Conservation (phyloP, 2,113 vertebrate species). For the Lathamus discolor region DNA sequence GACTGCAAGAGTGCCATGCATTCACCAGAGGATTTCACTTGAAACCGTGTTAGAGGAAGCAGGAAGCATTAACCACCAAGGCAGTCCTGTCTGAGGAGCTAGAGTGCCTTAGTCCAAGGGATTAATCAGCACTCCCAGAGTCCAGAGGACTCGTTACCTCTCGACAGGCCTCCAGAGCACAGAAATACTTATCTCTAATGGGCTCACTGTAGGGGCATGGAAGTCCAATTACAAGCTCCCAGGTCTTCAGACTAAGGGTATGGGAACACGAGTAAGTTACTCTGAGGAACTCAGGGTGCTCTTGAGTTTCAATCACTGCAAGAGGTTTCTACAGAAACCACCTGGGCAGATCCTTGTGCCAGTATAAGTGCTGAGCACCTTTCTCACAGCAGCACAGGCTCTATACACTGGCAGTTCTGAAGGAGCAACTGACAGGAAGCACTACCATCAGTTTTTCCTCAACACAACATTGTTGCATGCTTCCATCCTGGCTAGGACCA, state of each 20-base stretch:
- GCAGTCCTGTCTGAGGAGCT: neutral
- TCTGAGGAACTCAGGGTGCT: neutral
- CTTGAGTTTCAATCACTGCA: neutral
- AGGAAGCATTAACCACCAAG: neutral
- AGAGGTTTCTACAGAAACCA: neutral
- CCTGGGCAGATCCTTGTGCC: accelerated
- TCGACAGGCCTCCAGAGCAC: neutral
- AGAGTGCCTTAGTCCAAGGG: neutral
- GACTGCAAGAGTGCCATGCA: neutral
- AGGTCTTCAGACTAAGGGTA: neutral
- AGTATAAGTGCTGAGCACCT: no score
- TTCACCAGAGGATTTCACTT: neutral
- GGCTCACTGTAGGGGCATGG: neutral
- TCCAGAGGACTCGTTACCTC: neutral
- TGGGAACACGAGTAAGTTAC: neutral
- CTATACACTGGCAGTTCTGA: accelerated
- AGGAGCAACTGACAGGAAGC: neutral
- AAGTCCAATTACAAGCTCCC: neutral
- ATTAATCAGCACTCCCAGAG: slow-evolving; percentile 2
- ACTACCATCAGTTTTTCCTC: neutral
- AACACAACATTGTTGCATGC: no score
- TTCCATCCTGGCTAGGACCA: neutral
- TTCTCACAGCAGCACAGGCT: neutral
- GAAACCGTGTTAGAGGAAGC: neutral
- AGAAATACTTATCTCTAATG: neutral